A percentile compares a stretch with the other conserved stretches of the same genome.
These are phyloP conservation scores for Orthonychiurus folsomi DNA, from an alignment of 2,888 invertebrate species.

Conservation along the genomic window DNA sequence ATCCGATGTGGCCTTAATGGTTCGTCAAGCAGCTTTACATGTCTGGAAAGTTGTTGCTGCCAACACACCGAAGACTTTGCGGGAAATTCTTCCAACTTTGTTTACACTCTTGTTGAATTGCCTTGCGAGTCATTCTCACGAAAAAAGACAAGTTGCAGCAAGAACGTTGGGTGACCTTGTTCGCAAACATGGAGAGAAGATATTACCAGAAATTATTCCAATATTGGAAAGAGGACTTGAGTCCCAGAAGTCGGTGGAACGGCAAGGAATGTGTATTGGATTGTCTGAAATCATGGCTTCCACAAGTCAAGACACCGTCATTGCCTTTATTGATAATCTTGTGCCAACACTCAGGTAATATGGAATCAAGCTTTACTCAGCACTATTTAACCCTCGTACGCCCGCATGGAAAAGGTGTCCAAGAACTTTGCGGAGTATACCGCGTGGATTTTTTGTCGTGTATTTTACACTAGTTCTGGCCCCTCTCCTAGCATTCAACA, in stretches of 20 bases:
- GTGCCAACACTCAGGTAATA: constrained; percentile 75
- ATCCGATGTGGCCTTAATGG: constrained; percentile 92
- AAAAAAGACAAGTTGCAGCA: constrained; percentile 65
- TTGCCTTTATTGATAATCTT: constrained; percentile 76
- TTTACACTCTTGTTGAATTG: constrained; percentile 87
- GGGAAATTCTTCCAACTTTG: constrained; percentile 89
- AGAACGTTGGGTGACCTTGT: constrained; percentile 93
- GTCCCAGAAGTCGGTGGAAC: constrained; percentile 83
- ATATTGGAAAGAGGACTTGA: constrained; percentile 88
- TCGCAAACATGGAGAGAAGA: constrained; percentile 91
- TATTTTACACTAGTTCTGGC: no score
- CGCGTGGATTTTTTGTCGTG: no score
- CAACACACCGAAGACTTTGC: constrained; percentile 89
- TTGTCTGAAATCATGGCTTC: constrained; percentile 96
- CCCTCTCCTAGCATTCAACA: no score
- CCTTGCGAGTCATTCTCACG: constrained; percentile 89
- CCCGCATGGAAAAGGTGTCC: constrained; percentile 1
- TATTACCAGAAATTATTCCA: constrained; percentile 95
- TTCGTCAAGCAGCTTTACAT: constrained; percentile 92
- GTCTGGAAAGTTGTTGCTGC: constrained; percentile 99
- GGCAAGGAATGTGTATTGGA: constrained; percentile 97
- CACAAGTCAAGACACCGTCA: constrained; percentile 86
- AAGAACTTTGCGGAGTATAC: no score
- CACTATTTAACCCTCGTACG: background rate
- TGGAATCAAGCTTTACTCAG: background rate